phyloP scores from a whole-genome alignment of 2,797 vertebrate species.

The Furcifer pardalis region DNA sequence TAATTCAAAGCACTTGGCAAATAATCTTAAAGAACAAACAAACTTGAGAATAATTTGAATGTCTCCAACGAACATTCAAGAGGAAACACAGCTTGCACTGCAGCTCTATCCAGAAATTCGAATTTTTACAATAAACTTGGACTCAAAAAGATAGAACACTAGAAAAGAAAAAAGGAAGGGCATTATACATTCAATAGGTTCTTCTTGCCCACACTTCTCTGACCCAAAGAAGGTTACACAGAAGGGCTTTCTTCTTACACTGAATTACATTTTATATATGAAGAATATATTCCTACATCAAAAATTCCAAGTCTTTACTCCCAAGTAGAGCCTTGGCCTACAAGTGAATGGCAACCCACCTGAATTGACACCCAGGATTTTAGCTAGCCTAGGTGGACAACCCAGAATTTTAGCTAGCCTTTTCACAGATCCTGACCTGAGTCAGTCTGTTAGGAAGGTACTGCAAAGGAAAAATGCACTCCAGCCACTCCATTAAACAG shows the following conservation, averaged over 20 bases:
- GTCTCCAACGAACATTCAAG: slow-evolving; percentile 4
- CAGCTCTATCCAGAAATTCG: neutral
- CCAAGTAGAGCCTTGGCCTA: no score
- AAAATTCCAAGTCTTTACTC: no score
- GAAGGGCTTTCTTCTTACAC: neutral
- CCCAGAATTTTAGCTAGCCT: no score
- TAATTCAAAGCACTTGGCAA: slow-evolving; percentile 31
- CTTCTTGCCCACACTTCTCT: neutral
- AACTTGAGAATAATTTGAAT: slow-evolving; percentile 22
- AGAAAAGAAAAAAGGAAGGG: neutral
- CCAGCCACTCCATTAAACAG: no score
- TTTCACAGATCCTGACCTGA: no score
- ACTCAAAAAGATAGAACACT: neutral
- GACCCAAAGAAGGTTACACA: neutral
- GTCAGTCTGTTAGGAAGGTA: no score
- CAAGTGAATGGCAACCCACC: no score
- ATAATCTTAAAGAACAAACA: slow-evolving; percentile 24
- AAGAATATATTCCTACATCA: neutral
- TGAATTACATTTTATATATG: neutral
- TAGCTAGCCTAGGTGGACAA: no score
- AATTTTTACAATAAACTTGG: neutral
- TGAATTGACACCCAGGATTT: no score
- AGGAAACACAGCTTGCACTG: neutral
- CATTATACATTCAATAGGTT: neutral
- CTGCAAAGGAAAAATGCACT: no score